A percentile compares a stretch with the other conserved stretches of the same genome.
Evolutionary conservation across 2,797 vertebrate genomes (phyloP).

Genomic region (Clarias fuscus): DNA sequence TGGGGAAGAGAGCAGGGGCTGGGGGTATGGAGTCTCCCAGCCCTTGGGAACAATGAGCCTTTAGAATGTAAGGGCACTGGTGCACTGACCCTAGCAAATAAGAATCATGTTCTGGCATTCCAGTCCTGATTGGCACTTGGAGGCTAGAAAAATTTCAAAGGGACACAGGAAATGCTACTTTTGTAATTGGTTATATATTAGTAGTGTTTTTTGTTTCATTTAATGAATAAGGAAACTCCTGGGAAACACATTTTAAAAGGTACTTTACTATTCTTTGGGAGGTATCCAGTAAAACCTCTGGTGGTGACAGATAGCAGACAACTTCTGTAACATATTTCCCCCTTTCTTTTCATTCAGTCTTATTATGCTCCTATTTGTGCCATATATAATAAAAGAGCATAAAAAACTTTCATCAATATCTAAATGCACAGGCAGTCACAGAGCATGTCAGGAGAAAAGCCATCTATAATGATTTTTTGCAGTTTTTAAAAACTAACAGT

Average conservation of each 20-base stretch:
- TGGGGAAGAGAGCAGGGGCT: slow-evolving; percentile 67
- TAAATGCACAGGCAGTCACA: neutral
- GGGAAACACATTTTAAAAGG: slow-evolving; percentile 73
- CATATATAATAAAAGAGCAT: neutral
- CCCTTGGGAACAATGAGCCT: slow-evolving; percentile 82
- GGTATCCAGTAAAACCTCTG: slow-evolving; percentile 40
- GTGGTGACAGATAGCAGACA: slow-evolving; percentile 36
- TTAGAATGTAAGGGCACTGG: slow-evolving; percentile 81
- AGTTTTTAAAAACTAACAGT: neutral
- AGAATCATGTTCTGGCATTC: slow-evolving; percentile 85
- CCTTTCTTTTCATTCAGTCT: slow-evolving; percentile 25
- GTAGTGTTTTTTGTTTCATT: slow-evolving; percentile 63
- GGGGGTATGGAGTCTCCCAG: slow-evolving; percentile 66
- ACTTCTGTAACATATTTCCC: slow-evolving; percentile 9
- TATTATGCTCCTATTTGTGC: neutral
- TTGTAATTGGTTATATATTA: slow-evolving; percentile 84
- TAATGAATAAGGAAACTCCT: slow-evolving; percentile 76
- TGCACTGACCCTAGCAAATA: slow-evolving; percentile 82
- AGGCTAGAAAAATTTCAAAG: slow-evolving; percentile 77
- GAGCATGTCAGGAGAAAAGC: neutral
- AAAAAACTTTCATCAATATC: slow-evolving; percentile 1
- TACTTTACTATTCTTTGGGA: slow-evolving; percentile 59
- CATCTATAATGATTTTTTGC: too few species aligned
- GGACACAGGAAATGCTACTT: slow-evolving; percentile 82
- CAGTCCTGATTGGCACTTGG: slow-evolving; percentile 82